Base-by-base conservation (phyloP, 2,888 invertebrate genomes). In the Latrodectus hesperus region DNA sequence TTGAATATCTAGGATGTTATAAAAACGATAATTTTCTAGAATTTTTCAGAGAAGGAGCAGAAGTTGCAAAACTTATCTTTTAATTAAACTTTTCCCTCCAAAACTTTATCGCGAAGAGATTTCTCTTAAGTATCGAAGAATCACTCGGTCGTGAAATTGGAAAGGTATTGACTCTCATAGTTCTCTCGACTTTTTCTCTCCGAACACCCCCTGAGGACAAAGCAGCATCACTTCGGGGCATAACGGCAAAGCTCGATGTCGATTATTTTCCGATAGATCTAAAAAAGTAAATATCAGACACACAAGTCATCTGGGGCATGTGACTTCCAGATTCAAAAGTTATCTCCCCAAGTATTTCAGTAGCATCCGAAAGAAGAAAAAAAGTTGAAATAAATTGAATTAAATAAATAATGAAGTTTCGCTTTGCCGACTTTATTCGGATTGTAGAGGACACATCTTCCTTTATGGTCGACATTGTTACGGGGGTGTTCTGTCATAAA, bases 41-140 rank as follows among this genome's bases (percentile, higher is more conserved):
- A 38, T 38, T 38, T 38, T 38, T 38, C 38, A 38, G 38, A 38
- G 38, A 6, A 38, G 38, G 4, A 38, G 10, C 5, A 60, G 14
- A 60, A 60, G 60, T 60, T 65, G 53, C 75, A 82, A 82, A 82
- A 82, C 75, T 49, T 67, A 55, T 74, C 79, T 84, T 85, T 85
- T 85, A 85, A 85, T 85, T 85, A 85, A 85, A 85, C 85, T 85
- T 85, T 85, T 78, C 74, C 67, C 38, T 38, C 73, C 70, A 60
- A 80, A 85, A 85, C 85, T 85, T 85, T 79, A 79, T 85, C 85
- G 71, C 79, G 38, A n/a, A 53, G 75, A 70, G 74, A 85, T 85
- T 85, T 85, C 79, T 85, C 85, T 79, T 85, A 74, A 80, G 85
- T 85, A 85, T 85, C 79, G 85, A 85, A 64, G 70, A 79, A 74